These are phyloP conservation scores for Ceyx margarethae DNA, from an alignment of 2,113 vertebrate genomes.

Conservation along the genomic window DNA sequence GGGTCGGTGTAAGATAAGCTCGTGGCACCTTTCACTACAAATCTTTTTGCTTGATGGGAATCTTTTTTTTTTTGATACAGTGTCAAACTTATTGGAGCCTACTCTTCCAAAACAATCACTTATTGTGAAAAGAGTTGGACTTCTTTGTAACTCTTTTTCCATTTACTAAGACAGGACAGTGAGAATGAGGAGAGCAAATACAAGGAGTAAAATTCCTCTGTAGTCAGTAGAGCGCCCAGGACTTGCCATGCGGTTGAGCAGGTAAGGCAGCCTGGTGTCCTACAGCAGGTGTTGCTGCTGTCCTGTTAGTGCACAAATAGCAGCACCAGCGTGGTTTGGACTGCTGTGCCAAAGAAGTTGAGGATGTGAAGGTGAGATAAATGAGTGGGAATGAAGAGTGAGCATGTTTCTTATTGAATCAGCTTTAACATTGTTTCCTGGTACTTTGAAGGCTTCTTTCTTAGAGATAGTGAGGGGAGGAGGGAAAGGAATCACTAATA, in stretches of 20 bases:
- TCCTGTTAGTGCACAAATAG: neutral
- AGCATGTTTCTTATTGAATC: neutral
- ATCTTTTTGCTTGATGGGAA: neutral
- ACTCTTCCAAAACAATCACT: neutral
- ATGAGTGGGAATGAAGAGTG: neutral
- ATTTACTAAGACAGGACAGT: neutral
- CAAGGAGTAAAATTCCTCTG: neutral
- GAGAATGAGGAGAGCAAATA: neutral
- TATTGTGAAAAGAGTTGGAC: too few relatives aligned
- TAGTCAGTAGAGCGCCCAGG: neutral
- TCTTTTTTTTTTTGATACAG: neutral
- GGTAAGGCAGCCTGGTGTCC: neutral
- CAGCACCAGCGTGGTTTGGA: neutral
- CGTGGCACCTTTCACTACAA: neutral
- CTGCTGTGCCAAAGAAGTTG: neutral
- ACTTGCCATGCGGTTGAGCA: too few relatives aligned
- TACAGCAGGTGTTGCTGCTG: neutral
- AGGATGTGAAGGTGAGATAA: neutral
- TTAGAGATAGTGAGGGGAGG: neutral
- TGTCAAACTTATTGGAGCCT: neutral
- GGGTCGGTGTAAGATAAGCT: neutral
- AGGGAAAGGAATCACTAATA: neutral
- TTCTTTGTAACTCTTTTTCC: neutral
- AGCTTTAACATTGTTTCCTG: neutral
- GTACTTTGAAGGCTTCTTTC: neutral